Percentiles rank a stretch among this genome's conserved stretches.
These are phyloP conservation scores for Microcebus jonahi DNA, from an alignment of 2,113 vertebrate species.

Conservation along the genomic window DNA sequence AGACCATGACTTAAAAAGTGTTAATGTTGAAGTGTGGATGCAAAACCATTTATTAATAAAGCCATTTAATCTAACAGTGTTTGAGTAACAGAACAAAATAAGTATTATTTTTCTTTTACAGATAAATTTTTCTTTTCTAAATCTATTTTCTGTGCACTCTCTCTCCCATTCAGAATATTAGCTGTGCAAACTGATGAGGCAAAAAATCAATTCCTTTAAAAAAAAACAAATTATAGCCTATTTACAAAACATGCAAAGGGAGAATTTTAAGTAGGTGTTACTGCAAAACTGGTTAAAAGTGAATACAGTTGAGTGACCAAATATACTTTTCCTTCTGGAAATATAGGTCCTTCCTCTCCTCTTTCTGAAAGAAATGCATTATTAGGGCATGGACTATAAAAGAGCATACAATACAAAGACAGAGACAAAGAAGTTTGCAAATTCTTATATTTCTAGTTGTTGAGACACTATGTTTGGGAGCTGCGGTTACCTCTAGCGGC, in stretches of 20 bases:
- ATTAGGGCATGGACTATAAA: slow-evolving; percentile 77
- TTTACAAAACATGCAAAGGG: slow-evolving; percentile 82
- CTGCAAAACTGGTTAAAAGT: slow-evolving; percentile 61
- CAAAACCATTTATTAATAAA: slow-evolving; percentile 61
- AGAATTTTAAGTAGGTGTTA: slow-evolving; percentile 62
- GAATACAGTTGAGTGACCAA: slow-evolving; percentile 58
- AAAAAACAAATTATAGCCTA: slow-evolving; percentile 50
- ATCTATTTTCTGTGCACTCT: slow-evolving; percentile 14
- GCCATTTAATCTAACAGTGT: slow-evolving; percentile 62
- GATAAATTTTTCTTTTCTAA: slow-evolving; percentile 29
- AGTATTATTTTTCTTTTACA: slow-evolving; percentile 46
- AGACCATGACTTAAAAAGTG: slow-evolving; percentile 34
- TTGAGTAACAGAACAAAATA: slow-evolving; percentile 68
- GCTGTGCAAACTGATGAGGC: not conserved
- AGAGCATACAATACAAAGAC: slow-evolving; percentile 80
- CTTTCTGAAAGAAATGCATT: slow-evolving; percentile 59
- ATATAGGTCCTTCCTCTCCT: slow-evolving; percentile 53
- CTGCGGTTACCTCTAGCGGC: slow-evolving; percentile 85
- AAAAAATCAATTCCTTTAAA: slow-evolving; percentile 42
- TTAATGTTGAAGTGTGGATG: slow-evolving; percentile 60
- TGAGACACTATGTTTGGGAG: slow-evolving; percentile 15
- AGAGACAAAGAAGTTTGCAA: slow-evolving; percentile 79
- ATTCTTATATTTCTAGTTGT: slow-evolving; percentile 72
- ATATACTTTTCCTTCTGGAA: slow-evolving; percentile 72
- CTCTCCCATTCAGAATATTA: slow-evolving; percentile 37